Base-by-base conservation (phyloP, 2,888 invertebrate genomes). In the Ecliptopera silaceata region DNA sequence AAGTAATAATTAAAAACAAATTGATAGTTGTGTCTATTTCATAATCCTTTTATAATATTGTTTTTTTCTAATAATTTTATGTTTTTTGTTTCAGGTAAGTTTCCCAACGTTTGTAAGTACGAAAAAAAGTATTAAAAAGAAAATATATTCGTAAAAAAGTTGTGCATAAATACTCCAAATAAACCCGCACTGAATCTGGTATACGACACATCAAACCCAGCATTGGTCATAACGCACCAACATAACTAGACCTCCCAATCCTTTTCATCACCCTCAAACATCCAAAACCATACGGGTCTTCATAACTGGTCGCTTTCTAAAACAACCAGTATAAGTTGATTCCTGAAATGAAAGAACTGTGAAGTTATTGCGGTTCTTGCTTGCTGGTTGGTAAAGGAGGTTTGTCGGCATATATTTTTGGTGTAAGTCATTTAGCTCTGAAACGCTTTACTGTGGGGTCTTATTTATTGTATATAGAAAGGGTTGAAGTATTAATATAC, bases 381-480 rank as follows among this genome's bases (percentile, higher is more conserved):
- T 48, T 45, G 41, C 41, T 53, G 45, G 58, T 17, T 18, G 32
- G 26, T 32, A 48, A 46, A 48, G n/a, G 47, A 47, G 59, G 52
- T 43, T 43, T 45, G 49, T 43, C 48, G 55, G 56, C 81, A 79
- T 84, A 81, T 87, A 84, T 86, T 86, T 82, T 76, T 81, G 79
- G 78, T 85, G 82, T 86, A 87, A 85, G 82, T 87, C 83, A 85
- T 84, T 74, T 80, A 79, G 72, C 69, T 68, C 71, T 69, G 82
- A 81, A 84, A 80, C 77, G 84, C 76, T 77, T 71, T 77, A 79
- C 75, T 84, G 79, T 68, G 66, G n/a, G 72, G 74, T 66, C 73
- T 82, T 85, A 84, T 88, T 85, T 87, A 87, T 86, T 70, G 74
- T 59, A 66, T 66, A 57, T 50, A 46, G 52, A 52, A 52, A 57